Base-by-base conservation (phyloP, 2,113 vertebrate species). In the Peucedramus taeniatus region DNA sequence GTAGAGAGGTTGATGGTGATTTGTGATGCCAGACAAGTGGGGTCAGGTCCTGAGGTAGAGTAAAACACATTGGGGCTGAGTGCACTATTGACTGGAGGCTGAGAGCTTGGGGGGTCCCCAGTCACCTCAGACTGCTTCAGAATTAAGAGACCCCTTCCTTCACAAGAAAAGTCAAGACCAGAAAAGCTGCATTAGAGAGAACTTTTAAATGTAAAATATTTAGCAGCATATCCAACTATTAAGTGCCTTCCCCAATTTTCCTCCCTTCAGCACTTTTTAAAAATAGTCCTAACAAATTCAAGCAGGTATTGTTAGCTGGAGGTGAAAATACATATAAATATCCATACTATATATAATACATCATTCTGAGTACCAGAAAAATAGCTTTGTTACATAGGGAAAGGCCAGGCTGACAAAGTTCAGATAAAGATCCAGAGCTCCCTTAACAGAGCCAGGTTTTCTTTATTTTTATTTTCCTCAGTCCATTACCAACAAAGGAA, bases 291-390 rank as follows among this genome's bases (percentile, higher is more conserved):
- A 94, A 81, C 60, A 92, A 86, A 90, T 79, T 90, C 86, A 93
- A 92, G 82, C 51, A 96, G 90, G 71, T 92, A 89, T 90, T 87
- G 90, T 94, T 92, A 86, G 92, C 85, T 90, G 76, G 92, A 95
- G 72, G 93, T 96, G 69, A 90, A 95, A 96, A 96, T 86, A 95
- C 76, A 81, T 85, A 88, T 88, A 93, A 94, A 93, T 78, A 94
- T 81, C 68, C 37, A 51, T 30, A 40, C 56, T 68, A 88, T 93
- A 71, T 79, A 88, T 89, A 90, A 94, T 75, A 83, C 76, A 92
- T 96, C 60, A 88, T 83, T 74, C 90, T 64, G 71, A 83, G 53
- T 40, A 74, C 24, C 87, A 93, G 90, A 89, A 90, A 94, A 96
- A 86, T 28, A 75, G 68, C 51, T 77, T 68, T 83, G 56, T 63